A percentile compares a stretch with the other conserved stretches of the same genome.
These are phyloP conservation scores for Cepphus grylle DNA, from an alignment of 2,113 vertebrate genomes.

Conservation along the genomic window DNA sequence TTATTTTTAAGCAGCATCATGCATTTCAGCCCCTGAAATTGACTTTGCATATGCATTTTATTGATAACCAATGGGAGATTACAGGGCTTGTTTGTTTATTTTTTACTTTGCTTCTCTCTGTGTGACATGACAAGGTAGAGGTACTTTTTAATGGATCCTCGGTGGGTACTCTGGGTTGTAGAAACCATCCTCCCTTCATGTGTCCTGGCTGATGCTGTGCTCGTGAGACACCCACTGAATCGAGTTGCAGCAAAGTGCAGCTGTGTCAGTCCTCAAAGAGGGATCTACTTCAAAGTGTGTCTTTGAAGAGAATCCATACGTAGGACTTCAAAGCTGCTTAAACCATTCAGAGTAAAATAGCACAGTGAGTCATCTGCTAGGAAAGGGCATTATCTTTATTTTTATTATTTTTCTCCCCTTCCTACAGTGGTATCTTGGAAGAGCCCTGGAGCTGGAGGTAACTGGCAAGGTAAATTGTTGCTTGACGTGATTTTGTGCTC, in stretches of 20 bases:
- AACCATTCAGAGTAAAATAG: neutral
- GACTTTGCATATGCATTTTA: neutral
- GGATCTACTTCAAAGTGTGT: constrained; percentile 23
- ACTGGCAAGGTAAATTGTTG: neutral
- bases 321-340: constrained; percentile 55
- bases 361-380: constrained; percentile 14
- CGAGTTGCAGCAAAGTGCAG: neutral
- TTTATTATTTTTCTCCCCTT: neutral
- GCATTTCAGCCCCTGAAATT: neutral
- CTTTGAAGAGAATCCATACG: constrained; percentile 33
- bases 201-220: neutral
- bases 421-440: neutral
- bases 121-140: neutral
- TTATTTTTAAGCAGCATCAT: neutral
- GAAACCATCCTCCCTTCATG: neutral
- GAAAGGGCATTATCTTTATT: constrained; percentile 21
- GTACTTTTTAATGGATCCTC: neutral
- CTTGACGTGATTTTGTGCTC: neutral
- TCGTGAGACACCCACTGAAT: neutral
- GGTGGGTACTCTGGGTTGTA: neutral
- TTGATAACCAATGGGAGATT: neutral
- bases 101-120: neutral
- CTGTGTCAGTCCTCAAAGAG: constrained; percentile 36
- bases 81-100: neutral
- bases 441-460: neutral